Conservation (phyloP, 2,113 vertebrate genomes). For the Lophochroa leadbeateri region DNA sequence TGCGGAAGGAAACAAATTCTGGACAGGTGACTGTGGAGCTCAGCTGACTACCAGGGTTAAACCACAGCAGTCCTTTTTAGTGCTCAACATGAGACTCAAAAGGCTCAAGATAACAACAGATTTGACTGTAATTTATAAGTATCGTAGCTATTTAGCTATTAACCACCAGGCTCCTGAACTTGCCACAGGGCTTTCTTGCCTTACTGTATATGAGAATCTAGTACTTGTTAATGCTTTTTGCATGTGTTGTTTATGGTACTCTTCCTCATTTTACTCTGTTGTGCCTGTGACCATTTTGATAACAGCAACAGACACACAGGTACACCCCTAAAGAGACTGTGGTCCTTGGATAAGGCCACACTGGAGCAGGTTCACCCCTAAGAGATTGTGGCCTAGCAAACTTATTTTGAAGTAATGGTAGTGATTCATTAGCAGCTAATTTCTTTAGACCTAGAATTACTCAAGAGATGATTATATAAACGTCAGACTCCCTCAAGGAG, state of each 20-base stretch:
- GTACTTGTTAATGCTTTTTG: background rate
- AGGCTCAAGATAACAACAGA: background rate
- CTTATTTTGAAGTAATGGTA: slow-evolving; percentile 20
- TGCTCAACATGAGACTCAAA: background rate
- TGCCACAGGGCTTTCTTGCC: background rate
- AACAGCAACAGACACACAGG: background rate
- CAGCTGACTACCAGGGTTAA: background rate
- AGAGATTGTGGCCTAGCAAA: background rate
- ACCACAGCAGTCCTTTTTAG: background rate
- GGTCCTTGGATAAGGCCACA: background rate
- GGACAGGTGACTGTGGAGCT: background rate
- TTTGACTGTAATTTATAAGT: background rate
- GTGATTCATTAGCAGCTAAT: slow-evolving; percentile 44
- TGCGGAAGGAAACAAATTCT: background rate
- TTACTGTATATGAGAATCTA: background rate
- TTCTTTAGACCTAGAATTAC: slow-evolving; percentile 28
- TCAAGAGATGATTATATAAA: background rate
- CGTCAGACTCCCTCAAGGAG: background rate
- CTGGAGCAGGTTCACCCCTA: background rate
- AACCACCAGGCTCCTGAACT: background rate
- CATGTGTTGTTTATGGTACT: background rate
- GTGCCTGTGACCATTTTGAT: background rate
- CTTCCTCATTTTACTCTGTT: background rate
- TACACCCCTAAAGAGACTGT: background rate
- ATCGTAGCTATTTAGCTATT: background rate